These are phyloP conservation scores for Xenopus borealis DNA, from an alignment of 2,113 vertebrate species.

Conservation along the genomic window DNA sequence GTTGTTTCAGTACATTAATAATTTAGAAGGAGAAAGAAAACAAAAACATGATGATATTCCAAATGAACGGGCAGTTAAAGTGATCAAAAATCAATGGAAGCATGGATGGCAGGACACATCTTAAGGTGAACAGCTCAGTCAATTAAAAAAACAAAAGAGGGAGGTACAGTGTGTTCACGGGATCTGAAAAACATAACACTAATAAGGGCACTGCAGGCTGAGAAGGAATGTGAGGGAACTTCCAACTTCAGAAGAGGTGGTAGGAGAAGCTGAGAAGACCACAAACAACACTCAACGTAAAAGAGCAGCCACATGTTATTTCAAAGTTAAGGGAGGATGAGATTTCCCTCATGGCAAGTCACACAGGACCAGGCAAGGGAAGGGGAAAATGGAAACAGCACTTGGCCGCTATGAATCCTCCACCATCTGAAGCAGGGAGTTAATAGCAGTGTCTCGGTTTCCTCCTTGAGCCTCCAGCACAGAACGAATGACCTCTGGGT, in stretches of 20 bases:
- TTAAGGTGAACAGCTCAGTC: not conserved
- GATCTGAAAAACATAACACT: not conserved
- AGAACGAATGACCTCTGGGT: constrained; percentile 88
- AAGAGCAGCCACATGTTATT: constrained; percentile 24
- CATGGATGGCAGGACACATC: not conserved
- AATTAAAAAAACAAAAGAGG: not conserved
- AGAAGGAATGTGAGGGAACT: not conserved
- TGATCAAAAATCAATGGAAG: not conserved
- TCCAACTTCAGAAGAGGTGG: not conserved
- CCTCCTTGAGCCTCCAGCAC: constrained; percentile 93
- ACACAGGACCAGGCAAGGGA: constrained; percentile 13
- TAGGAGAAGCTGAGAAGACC: constrained; percentile 7
- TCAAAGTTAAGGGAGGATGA: constrained; percentile 25
- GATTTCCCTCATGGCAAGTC: constrained; percentile 59
- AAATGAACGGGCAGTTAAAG: not conserved
- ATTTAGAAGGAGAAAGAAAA: no score
- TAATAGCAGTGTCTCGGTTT: constrained; percentile 88
- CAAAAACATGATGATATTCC: no score
- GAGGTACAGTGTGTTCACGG: not conserved
- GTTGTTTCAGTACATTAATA: no score
- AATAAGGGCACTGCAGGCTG: not conserved
- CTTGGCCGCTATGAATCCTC: constrained; percentile 82
- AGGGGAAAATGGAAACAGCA: not conserved
- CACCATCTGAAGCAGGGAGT: constrained; percentile 93
- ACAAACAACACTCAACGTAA: constrained; percentile 12